Evolutionary conservation across 2,797 vertebrate genomes (phyloP).

Genomic region (Lepus oiostolus): DNA sequence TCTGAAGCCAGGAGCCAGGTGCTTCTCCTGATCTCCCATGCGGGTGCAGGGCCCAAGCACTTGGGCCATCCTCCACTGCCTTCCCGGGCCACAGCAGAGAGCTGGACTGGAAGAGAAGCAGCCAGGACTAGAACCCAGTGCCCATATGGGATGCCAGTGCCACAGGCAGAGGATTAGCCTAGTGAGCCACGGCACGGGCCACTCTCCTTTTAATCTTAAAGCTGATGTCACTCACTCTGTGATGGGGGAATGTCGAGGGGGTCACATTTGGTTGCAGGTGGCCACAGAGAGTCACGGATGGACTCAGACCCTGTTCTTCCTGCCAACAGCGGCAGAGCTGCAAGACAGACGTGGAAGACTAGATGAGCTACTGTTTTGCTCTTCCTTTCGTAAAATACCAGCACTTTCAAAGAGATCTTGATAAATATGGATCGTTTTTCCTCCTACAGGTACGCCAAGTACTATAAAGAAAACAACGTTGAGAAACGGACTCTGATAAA

Average conservation of each 20-base stretch:
- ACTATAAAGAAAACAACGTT: slow-evolving; percentile 86
- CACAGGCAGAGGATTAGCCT: too few relatives aligned
- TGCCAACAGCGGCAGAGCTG: neutral
- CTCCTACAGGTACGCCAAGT: slow-evolving; percentile 90
- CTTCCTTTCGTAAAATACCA: slow-evolving; percentile 27
- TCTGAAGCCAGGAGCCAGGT: too few relatives aligned
- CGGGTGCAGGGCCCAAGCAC: too few relatives aligned
- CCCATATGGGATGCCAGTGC: too few relatives aligned
- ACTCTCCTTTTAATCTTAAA: neutral
- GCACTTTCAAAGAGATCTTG: neutral
- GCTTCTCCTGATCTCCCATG: too few relatives aligned
- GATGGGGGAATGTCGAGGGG: neutral
- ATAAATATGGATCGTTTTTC: slow-evolving; percentile 13
- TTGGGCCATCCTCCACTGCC: too few relatives aligned
- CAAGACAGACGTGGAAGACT: neutral
- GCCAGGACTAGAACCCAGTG: too few relatives aligned
- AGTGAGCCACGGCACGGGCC: too few relatives aligned
- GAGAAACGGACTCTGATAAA: slow-evolving; percentile 93
- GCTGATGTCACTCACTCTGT: neutral
- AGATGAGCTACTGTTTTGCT: neutral
- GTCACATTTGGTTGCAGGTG: neutral
- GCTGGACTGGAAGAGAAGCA: too few relatives aligned
- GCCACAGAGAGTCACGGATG: neutral
- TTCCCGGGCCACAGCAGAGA: too few relatives aligned
- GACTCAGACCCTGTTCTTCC: neutral